These are phyloP conservation scores for Harmothoe impar DNA, from an alignment of 2,888 invertebrate species.

Conservation along the genomic window DNA sequence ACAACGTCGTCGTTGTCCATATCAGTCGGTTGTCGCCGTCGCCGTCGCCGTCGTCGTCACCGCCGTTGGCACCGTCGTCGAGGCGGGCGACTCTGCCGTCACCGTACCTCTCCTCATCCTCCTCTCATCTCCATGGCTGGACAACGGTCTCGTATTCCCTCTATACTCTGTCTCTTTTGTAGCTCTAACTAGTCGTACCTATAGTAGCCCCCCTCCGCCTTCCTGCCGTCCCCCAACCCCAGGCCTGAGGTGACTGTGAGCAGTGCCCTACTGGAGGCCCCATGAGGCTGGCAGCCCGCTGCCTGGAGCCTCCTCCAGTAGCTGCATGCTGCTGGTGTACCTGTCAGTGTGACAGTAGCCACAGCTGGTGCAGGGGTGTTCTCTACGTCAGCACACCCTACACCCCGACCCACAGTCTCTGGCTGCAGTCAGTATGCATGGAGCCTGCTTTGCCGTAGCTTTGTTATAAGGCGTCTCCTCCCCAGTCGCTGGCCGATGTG, in stretches of 20 bases:
- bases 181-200: neutral
- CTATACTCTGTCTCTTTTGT: neutral
- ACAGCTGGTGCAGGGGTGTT: neutral
- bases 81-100: constrained; percentile 1
- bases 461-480: neutral
- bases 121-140: constrained; percentile 51
- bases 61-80: neutral
- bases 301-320: neutral
- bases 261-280: neutral
- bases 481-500: neutral
- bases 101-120: neutral
- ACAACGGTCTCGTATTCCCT: constrained; percentile 44
- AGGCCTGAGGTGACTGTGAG: neutral
- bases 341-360: constrained; percentile 17
- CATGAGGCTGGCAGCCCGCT: neutral
- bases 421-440: neutral
- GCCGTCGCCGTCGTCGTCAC: neutral
- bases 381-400: neutral
- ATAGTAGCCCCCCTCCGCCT: neutral
- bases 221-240: neutral
- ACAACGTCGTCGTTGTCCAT: neutral
- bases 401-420: neutral
- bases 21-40: neutral
- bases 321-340: neutral
- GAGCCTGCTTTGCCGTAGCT: neutral